These are phyloP conservation scores for Saguinus imperator DNA, from an alignment of 2,113 vertebrate genomes.

Conservation along the genomic window DNA sequence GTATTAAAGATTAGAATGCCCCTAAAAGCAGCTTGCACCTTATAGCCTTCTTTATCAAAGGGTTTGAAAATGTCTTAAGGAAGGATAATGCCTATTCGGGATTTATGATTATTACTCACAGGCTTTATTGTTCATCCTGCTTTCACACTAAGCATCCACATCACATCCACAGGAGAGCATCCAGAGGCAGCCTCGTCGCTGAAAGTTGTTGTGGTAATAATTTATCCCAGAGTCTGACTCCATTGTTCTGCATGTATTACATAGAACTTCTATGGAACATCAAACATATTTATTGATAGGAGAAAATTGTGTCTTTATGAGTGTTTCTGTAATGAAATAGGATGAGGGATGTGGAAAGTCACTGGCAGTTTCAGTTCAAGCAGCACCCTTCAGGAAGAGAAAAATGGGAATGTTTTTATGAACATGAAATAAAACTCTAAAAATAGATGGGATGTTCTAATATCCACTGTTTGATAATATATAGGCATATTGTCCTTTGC, in stretches of 20 bases:
- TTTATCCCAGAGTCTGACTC: constrained; percentile 54
- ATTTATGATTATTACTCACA: constrained; percentile 54
- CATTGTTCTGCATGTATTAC: constrained; percentile 62
- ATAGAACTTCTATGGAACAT: constrained; percentile 56
- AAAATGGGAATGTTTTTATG: constrained; percentile 60
- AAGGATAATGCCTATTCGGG: constrained; percentile 32
- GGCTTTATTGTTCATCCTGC: constrained; percentile 19
- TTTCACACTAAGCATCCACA: not conserved
- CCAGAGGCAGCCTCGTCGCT: not conserved
- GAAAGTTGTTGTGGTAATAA: constrained; percentile 54
- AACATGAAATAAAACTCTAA: constrained; percentile 70
- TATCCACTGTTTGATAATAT: constrained; percentile 22
- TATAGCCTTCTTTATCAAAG: constrained; percentile 41
- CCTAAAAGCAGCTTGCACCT: constrained; percentile 43
- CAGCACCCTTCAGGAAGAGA: constrained; percentile 39
- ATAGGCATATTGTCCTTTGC: not conserved
- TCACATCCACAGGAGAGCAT: not conserved
- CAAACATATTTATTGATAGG: constrained; percentile 71
- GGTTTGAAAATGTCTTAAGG: constrained; percentile 45
- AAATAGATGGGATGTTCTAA: constrained; percentile 51
- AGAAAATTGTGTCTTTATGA: constrained; percentile 63
- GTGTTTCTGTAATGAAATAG: constrained; percentile 64
- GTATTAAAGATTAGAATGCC: constrained; percentile 35
- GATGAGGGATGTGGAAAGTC: constrained; percentile 50
- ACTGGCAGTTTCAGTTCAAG: constrained; percentile 37